Conservation (phyloP, 2,113 vertebrate genomes). For the Entomyzon cyanotis region DNA sequence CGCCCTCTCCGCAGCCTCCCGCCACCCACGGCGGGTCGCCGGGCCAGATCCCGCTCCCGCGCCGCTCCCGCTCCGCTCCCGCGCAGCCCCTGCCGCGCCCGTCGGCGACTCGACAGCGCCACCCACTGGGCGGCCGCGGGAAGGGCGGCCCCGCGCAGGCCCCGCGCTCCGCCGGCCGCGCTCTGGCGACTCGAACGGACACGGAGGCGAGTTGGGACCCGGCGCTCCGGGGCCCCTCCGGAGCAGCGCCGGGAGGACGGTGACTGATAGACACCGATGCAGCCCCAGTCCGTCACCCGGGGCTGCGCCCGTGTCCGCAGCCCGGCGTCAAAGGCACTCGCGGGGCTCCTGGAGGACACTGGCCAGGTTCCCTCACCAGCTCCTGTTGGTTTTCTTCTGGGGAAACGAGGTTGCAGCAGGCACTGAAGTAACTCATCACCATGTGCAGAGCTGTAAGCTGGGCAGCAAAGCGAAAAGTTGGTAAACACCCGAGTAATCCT, state of each 20-base stretch:
- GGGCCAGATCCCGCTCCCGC: neutral
- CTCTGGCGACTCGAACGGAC: rapidly evolving
- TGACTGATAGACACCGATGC: rapidly evolving
- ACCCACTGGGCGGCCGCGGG: neutral
- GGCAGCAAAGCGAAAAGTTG: neutral
- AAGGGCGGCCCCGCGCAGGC: neutral
- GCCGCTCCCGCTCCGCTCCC: neutral
- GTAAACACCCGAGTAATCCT: neutral
- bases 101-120: neutral
- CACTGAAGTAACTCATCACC: rapidly evolving
- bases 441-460: neutral
- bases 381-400: neutral
- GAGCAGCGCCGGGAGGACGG: no score
- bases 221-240: neutral
- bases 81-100: neutral
- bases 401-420: neutral
- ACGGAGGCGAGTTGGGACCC: rapidly evolving
- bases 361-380: rapidly evolving
- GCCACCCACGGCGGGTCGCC: neutral
- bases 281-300: rapidly evolving
- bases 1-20: neutral
- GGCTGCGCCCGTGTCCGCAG: neutral
- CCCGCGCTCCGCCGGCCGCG: neutral
- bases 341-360: neutral
- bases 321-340: rapidly evolving